Evolutionary conservation across 2,888 invertebrate species (phyloP).

Genomic region (Eurytoma adleriae): DNA sequence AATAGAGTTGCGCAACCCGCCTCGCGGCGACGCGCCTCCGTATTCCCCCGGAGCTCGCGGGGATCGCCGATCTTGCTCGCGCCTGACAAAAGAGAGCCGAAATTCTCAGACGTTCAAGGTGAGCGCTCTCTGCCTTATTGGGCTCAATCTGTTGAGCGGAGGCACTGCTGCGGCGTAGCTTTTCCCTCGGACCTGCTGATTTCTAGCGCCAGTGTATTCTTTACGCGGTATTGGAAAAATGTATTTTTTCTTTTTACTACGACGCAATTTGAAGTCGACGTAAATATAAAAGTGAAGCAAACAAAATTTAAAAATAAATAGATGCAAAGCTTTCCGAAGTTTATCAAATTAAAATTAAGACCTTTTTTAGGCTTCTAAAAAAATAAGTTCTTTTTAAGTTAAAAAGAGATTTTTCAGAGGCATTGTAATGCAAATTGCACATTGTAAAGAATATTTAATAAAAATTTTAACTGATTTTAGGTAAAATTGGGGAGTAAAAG

Average conservation of each 20-base stretch:
- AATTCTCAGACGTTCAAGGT: slow-evolving; percentile 45
- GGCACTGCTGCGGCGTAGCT: too few relatives aligned
- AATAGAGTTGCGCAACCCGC: slow-evolving; percentile 41
- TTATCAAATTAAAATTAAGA: not conserved
- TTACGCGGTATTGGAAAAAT: not conserved
- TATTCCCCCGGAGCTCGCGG: not conserved
- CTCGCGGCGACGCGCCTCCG: not conserved
- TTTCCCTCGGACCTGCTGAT: too few relatives aligned
- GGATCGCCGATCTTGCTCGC: slow-evolving; percentile 4
- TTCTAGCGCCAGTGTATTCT: too few relatives aligned
- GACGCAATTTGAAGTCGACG: not conserved
- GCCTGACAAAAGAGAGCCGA: not conserved
- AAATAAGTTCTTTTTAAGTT: too few relatives aligned
- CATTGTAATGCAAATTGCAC: too few relatives aligned
- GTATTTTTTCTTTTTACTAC: not conserved
- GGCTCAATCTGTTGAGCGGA: too few relatives aligned
- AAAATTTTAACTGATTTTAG: too few relatives aligned
- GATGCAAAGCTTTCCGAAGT: too few relatives aligned
- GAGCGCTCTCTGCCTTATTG: not conserved
- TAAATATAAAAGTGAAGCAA: not conserved
- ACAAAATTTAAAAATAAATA: not conserved
- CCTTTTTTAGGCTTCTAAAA: not conserved
- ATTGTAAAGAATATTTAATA: too few relatives aligned
- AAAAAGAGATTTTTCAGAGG: not conserved
- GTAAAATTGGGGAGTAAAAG: too few relatives aligned